Evolutionary conservation across 2,113 vertebrate species (phyloP), one percentile per base, ranked within the genome.

Genomic region (Mus spicilegus): DNA sequence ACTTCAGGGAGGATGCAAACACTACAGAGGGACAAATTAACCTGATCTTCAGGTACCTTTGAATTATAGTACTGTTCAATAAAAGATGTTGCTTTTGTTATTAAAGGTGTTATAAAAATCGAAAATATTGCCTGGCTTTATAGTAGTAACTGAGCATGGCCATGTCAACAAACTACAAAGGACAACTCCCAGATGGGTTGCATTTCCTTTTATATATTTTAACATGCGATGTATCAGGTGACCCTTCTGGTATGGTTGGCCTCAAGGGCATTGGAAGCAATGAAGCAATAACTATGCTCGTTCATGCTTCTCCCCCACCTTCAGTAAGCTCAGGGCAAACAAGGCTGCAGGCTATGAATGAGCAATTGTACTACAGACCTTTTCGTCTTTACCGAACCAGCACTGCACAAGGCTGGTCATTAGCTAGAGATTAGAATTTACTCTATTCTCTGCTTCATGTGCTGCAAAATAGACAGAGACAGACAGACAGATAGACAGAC

Each of bases 211-310:
- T 6, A 16, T 81, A 28, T 67, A n/a, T 33, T 65, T 93, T 77
- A 17, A 56, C 88, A 56, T 0, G 14, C 51, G 92, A 81, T 54
- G 1, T 51, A 89, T 85, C 88, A 93, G 88, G 92, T 96, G 93
- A 78, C 81, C 75, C 93, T 90, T 75, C 85, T 92, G 87, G 54
- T 10, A 17, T 61, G 65, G 20, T 36, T 86, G 90, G 92, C 88
- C 94, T 96, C 95, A 69, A 96, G 92, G 81, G 56, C 81, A 73
- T 20, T 8, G 81, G 73, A 91, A 89, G 69, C 92, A 87, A 94
- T 96, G 95, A 97, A 92, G 88, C 82, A 90, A 91, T 92, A 82
- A 97, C 77, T 96, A 80, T 97, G 95, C 95, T 56, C 30, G 94
- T 61, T 94, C 95, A 85, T 80, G 97, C 81, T 93, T 92, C 96